Evolutionary conservation across 1,140 invertebrate genomes (phyloP), one percentile per base, ranked within the genome.

Genomic region (Venustaconcha ellipsiformis): DNA sequence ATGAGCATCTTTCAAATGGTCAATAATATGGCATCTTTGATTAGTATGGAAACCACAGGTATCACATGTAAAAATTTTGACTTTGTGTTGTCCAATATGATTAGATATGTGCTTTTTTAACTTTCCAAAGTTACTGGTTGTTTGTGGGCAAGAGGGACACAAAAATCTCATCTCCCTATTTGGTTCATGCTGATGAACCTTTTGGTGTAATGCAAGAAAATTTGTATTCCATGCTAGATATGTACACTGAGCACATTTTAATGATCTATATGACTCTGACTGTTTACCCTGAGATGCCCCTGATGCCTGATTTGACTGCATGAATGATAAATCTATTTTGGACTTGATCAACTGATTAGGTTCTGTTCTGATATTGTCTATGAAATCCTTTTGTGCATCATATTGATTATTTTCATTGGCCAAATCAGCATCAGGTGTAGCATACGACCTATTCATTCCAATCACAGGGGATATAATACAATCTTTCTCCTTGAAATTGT

Each of bases 21-120:
- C 75, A 63, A 72, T 77, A 15, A 77, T 77, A 23, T 72, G 69
- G 67, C 58, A 63, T 60, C 72, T 77, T 30, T 72, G 69, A 55
- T 77, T 77, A 14, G 75, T 60, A 48, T 11, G 26, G 57, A 56
- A 77, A 15, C 70, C n/a, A 72, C 75, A 77, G 18, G 58, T 14
- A 14, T 60, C 68, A 55, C 75, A 77, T 18, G n/a, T n/a, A 18
- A 67, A 72, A 8, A 72, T n/a, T 30, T 77, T 77, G 14, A 77
- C 57, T 14, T 66, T 26, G 68, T 77, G 30, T n/a, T 68, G 72
- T 12, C 75, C 75, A 55, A 72, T 30, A 66, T 77, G 75, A 55
- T 77, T 77, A 18, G 15, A 30, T 2, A 72, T n/a, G 63, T 77
- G 75, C 57, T 65, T 59, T 63, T 67, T 72, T 13, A 72, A 77